phyloP scores from a whole-genome alignment of 2,888 invertebrate genomes.

The Drosophila lacicola region DNA sequence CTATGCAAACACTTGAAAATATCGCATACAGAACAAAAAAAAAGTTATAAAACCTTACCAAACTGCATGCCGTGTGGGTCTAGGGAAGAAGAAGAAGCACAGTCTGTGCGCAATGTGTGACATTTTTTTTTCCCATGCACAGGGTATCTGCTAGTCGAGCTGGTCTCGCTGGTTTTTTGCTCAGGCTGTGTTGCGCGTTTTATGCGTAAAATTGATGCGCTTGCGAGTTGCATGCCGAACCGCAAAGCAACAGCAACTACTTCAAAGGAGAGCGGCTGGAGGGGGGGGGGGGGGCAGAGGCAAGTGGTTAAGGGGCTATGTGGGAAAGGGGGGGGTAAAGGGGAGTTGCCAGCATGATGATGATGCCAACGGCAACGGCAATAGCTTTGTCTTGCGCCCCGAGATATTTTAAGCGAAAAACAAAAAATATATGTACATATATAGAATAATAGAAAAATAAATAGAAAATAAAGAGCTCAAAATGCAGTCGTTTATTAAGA shows the following conservation, averaged over 20 bases:
- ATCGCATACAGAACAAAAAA: too few relatives aligned
- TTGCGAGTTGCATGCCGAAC: slow-evolving; percentile 49
- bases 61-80: too few relatives aligned
- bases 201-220: slow-evolving; percentile 60
- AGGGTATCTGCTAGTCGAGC: slow-evolving; percentile 1
- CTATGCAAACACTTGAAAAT: too few relatives aligned
- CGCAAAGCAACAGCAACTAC: slow-evolving; percentile 30
- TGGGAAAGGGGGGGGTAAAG: not conserved
- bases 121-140: too few relatives aligned
- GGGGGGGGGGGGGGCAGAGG: not conserved
- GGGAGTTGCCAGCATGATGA: slow-evolving; percentile 13
- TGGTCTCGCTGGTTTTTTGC: slow-evolving; percentile 3
- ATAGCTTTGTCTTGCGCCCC: slow-evolving; percentile 50
- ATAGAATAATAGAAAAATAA: slow-evolving; percentile 38
- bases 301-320: too few relatives aligned
- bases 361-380: slow-evolving; percentile 51
- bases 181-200: slow-evolving; percentile 45
- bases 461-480: slow-evolving; percentile 19
- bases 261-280: not conserved
- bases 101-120: too few relatives aligned
- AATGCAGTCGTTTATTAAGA: not conserved
- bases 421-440: slow-evolving; percentile 3
- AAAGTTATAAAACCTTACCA: too few relatives aligned
- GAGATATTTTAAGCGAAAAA: slow-evolving; percentile 23
- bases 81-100: too few relatives aligned